These are phyloP conservation scores for Sardinella longiceps DNA, from an alignment of 2,797 vertebrate species.

Conservation along the genomic window DNA sequence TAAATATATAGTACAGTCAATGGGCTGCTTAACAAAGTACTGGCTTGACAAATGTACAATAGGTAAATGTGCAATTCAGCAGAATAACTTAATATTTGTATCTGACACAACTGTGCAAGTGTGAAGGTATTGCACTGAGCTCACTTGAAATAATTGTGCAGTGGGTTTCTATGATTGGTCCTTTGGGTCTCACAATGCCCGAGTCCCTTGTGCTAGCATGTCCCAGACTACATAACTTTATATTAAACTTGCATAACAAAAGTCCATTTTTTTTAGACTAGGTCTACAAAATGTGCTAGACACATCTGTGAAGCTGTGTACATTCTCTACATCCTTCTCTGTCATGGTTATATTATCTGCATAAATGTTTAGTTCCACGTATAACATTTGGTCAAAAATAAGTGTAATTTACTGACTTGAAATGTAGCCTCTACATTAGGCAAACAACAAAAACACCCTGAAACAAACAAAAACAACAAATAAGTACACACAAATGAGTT, in stretches of 20 bases:
- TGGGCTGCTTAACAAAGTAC: no score
- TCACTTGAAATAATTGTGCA: background rate
- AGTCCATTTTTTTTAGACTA: background rate
- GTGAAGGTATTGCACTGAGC: background rate
- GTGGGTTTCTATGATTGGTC: background rate
- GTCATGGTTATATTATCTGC: background rate
- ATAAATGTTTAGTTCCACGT: background rate
- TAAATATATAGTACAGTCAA: no score
- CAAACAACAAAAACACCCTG: background rate
- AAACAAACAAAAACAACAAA: no score
- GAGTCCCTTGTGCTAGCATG: background rate
- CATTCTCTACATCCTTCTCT: background rate
- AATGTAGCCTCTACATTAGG: no score
- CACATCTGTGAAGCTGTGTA: background rate
- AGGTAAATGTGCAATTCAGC: background rate
- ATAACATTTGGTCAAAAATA: background rate
- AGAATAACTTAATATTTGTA: background rate
- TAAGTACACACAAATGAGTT: background rate
- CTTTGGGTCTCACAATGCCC: background rate
- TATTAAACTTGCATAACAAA: background rate
- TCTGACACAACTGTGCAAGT: background rate
- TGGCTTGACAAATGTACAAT: background rate
- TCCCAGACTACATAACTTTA: background rate
- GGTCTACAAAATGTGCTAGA: background rate
- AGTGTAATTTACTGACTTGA: background rate